A percentile compares a stretch with the other conserved stretches of the same genome.
These are phyloP conservation scores for Batillaria attramentaria DNA, from an alignment of 1,140 invertebrate genomes.

Conservation along the genomic window DNA sequence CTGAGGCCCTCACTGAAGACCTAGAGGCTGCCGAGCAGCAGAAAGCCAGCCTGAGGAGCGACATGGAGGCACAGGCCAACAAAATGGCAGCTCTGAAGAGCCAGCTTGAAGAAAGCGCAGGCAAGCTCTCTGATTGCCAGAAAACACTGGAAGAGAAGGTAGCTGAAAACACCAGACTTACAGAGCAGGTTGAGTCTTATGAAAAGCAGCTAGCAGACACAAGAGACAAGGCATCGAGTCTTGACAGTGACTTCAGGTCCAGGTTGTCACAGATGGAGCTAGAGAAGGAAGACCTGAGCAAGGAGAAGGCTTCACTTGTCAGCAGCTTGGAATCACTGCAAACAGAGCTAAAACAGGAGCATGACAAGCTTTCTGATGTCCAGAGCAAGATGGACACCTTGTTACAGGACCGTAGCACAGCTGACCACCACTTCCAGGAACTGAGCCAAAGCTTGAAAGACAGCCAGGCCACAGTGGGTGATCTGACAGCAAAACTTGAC, in stretches of 20 bases:
- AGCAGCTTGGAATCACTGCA: slow-evolving; percentile 22
- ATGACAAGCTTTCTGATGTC: neutral
- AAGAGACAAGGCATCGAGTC: neutral
- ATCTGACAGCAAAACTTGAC: slow-evolving; percentile 28
- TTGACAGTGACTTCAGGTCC: neutral
- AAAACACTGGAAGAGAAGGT: slow-evolving; percentile 15
- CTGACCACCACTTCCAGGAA: slow-evolving; percentile 21
- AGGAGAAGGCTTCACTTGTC: slow-evolving; percentile 32
- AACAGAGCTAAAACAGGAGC: slow-evolving; percentile 24
- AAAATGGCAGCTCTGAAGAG: slow-evolving; percentile 17
- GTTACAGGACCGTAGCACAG: slow-evolving; percentile 25
- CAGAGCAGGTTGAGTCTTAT: slow-evolving; percentile 33
- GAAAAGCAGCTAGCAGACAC: slow-evolving; percentile 37
- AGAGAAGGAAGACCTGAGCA: slow-evolving; percentile 20
- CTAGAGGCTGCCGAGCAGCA: slow-evolving; percentile 13
- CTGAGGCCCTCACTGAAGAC: neutral
- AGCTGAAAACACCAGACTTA: slow-evolving; percentile 20
- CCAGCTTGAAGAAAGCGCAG: neutral
- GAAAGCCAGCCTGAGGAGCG: slow-evolving; percentile 31
- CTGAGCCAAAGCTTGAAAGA: slow-evolving; percentile 18
- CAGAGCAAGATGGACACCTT: slow-evolving; percentile 35
- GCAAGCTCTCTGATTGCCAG: slow-evolving; percentile 4
- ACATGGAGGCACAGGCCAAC: slow-evolving; percentile 30
- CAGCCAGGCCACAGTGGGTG: slow-evolving; percentile 27
- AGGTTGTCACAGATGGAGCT: neutral